Percentiles rank a stretch among this genome's conserved stretches.
phyloP scores from a whole-genome alignment of 64 coral and sea anemone species.

The Dendrophyllia cribrosa region DNA sequence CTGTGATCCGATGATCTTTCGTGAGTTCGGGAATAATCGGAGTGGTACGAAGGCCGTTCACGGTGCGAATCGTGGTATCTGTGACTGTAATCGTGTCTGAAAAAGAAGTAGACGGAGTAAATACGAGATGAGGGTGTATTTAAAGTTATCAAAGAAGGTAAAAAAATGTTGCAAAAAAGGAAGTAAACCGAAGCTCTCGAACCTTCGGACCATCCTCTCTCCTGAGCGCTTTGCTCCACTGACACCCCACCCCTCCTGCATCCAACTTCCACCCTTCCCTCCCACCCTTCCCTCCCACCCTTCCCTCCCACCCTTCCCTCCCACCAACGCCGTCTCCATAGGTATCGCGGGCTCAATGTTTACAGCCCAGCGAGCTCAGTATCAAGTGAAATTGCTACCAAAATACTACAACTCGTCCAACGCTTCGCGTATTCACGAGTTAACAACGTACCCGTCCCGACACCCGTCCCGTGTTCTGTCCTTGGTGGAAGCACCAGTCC shows the following conservation, averaged over 20 bases:
- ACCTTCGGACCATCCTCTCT: too few relatives aligned
- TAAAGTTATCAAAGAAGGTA: background rate
- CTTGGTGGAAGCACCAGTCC: conserved; percentile 64
- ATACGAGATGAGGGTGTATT: background rate
- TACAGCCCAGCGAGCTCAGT: too few relatives aligned
- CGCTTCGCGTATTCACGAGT: background rate
- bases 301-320: too few relatives aligned
- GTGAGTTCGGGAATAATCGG: conserved; percentile 59
- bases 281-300: too few relatives aligned
- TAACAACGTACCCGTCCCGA: conserved; percentile 69
- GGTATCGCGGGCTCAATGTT: too few relatives aligned
- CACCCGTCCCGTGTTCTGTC: conserved; percentile 82
- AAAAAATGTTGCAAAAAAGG: background rate
- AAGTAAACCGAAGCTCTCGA: too few relatives aligned
- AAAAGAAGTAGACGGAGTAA: background rate
- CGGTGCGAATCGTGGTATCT: conserved; percentile 55
- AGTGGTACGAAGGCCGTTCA: conserved; percentile 33
- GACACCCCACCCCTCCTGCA: too few relatives aligned
- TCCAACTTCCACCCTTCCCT: too few relatives aligned
- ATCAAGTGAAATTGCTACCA: too few relatives aligned
- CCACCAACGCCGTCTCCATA: too few relatives aligned
- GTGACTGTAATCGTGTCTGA: conserved; percentile 55
- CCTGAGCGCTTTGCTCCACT: too few relatives aligned
- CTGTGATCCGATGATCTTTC: conserved; percentile 85
- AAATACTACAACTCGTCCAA: background rate